Evolutionary conservation across 1,140 invertebrate species (phyloP).

Genomic region (Drosophila lacertosa): DNA sequence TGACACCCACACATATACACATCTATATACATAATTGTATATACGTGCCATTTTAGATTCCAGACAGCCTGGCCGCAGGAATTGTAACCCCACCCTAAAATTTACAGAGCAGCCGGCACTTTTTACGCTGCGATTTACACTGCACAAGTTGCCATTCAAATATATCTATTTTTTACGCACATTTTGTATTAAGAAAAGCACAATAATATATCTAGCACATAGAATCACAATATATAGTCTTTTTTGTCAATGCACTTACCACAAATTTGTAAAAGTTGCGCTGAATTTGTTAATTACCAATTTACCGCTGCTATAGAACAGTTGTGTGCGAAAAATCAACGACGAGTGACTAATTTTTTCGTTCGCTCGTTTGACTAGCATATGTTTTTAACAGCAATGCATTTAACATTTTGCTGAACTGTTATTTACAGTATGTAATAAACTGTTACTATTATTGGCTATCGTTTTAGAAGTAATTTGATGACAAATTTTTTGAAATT

Average conservation of each 20-base stretch:
- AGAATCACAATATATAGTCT: neutral
- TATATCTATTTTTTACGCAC: slow-evolving; percentile 35
- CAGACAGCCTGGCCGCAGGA: slow-evolving; percentile 52
- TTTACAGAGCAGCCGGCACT: slow-evolving; percentile 40
- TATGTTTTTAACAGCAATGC: slow-evolving; percentile 18
- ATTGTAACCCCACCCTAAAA: slow-evolving; percentile 42
- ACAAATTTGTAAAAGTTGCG: slow-evolving; percentile 26
- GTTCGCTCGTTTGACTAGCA: slow-evolving; percentile 14
- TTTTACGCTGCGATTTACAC: slow-evolving; percentile 35
- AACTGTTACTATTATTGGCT: neutral
- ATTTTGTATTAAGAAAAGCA: slow-evolving; percentile 34
- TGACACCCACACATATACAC: slow-evolving; percentile 26
- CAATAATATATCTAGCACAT: neutral
- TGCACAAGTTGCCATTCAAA: slow-evolving; percentile 9
- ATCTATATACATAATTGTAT: slow-evolving; percentile 7
- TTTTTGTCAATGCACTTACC: slow-evolving; percentile 34
- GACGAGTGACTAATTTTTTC: slow-evolving; percentile 26
- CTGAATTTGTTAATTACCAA: slow-evolving; percentile 18
- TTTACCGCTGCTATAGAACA: slow-evolving; percentile 18
- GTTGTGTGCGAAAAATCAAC: slow-evolving; percentile 26
- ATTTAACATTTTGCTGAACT: neutral
- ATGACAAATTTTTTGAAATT: neutral
- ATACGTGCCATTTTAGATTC: slow-evolving; percentile 36
- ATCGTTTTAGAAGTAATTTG: neutral
- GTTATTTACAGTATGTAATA: neutral